Percentiles rank a stretch among this genome's conserved stretches.
Conservation (phyloP, 2,888 invertebrate genomes). For the Noctua janthe region DNA sequence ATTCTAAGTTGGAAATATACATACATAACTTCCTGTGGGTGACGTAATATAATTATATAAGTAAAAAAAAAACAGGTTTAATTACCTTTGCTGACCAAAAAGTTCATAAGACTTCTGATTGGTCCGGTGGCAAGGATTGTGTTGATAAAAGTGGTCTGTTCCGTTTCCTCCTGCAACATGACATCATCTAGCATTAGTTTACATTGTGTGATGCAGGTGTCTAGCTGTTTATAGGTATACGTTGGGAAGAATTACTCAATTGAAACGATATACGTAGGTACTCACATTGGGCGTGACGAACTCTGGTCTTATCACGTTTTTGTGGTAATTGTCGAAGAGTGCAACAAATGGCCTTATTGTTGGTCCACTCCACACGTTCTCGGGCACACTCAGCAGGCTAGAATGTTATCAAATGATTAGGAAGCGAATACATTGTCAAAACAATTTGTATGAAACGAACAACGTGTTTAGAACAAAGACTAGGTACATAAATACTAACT, state of each 20-base stretch:
- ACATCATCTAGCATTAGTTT: slow-evolving; percentile 75
- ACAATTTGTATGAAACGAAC: not conserved
- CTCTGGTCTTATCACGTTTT: slow-evolving; percentile 92
- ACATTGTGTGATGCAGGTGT: slow-evolving; percentile 68
- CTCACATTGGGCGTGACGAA: slow-evolving; percentile 91
- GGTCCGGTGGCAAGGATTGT: slow-evolving; percentile 93
- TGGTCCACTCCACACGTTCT: slow-evolving; percentile 91
- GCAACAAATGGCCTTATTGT: slow-evolving; percentile 92
- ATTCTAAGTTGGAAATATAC: no score
- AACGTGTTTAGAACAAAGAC: not conserved
- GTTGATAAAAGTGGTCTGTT: slow-evolving; percentile 93
- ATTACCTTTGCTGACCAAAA: slow-evolving; percentile 91
- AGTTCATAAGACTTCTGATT: slow-evolving; percentile 92
- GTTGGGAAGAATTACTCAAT: slow-evolving; percentile 57
- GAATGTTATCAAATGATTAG: slow-evolving; percentile 46
- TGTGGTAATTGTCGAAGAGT: slow-evolving; percentile 95
- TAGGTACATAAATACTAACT: not conserved
- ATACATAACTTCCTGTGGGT: not conserved
- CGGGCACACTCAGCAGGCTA: slow-evolving; percentile 93
- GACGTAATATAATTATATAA: not conserved
- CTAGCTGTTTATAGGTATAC: slow-evolving; percentile 52
- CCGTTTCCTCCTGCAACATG: slow-evolving; percentile 91
- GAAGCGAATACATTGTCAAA: slow-evolving; percentile 2
- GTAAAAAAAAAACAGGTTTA: slow-evolving; percentile 45
- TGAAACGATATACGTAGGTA: slow-evolving; percentile 64